These are phyloP conservation scores for Jordanella pulchra DNA, from an alignment of 2,797 vertebrate genomes.

Conservation along the genomic window DNA sequence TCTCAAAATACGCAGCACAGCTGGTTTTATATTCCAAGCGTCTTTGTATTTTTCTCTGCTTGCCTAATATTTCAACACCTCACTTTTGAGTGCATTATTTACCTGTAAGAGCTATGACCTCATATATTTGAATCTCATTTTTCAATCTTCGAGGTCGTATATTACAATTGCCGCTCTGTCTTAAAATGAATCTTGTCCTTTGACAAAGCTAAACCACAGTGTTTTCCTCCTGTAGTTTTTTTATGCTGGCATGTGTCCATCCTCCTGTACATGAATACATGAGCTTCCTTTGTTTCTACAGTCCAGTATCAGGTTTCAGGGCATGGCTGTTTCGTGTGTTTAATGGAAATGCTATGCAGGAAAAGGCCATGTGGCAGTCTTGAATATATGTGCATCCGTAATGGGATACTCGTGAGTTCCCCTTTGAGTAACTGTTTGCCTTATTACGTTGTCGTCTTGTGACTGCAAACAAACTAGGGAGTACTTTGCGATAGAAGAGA, in stretches of 20 bases:
- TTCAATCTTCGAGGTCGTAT: slow-evolving; percentile 34
- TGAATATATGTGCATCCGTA: slow-evolving; percentile 77
- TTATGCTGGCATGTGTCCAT: slow-evolving; percentile 75
- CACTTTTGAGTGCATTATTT: slow-evolving; percentile 19
- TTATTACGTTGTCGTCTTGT: slow-evolving; percentile 76
- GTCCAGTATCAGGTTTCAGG: slow-evolving; percentile 69
- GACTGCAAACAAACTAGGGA: slow-evolving; percentile 68
- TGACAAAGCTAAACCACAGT: slow-evolving; percentile 54
- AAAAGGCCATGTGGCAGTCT: slow-evolving; percentile 73
- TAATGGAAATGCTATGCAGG: slow-evolving; percentile 76
- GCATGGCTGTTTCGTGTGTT: slow-evolving; percentile 67
- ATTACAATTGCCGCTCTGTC: slow-evolving; percentile 51
- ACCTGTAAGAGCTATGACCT: slow-evolving; percentile 29
- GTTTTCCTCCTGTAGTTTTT: slow-evolving; percentile 52
- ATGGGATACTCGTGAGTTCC: slow-evolving; percentile 77
- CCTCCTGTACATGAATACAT: slow-evolving; percentile 72
- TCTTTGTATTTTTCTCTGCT: slow-evolving; percentile 23
- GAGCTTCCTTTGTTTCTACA: slow-evolving; percentile 77
- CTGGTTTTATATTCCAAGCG: slow-evolving; percentile 42
- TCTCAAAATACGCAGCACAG: slow-evolving; percentile 47
- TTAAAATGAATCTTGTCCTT: slow-evolving; percentile 61
- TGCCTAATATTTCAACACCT: slow-evolving; percentile 44
- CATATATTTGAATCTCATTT: slow-evolving; percentile 42
- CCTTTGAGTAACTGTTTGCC: slow-evolving; percentile 67
- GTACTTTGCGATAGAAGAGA: slow-evolving; percentile 50